Percentiles rank a stretch among this genome's conserved stretches.
Conservation (phyloP, 2,888 invertebrate species). For the Imbricaverruca yamaguchii region DNA sequence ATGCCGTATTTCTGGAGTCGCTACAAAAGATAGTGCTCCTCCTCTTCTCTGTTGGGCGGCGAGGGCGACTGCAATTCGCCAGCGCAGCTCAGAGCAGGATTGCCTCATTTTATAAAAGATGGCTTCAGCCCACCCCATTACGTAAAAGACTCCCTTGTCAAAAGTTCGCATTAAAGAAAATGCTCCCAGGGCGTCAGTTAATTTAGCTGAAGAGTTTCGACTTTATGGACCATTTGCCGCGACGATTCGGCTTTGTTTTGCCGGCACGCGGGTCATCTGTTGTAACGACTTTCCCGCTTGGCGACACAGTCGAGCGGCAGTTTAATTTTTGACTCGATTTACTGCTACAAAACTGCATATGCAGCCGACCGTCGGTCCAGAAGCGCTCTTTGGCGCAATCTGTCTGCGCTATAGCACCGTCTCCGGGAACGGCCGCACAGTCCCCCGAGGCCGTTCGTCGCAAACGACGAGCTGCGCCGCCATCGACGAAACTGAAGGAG, state of each 20-base stretch:
- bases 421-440: not conserved
- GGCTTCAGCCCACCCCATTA: slow-evolving; percentile 18
- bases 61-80: not conserved
- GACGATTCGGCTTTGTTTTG: slow-evolving; percentile 6
- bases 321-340: slow-evolving; percentile 4
- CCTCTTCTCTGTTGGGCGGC: not conserved
- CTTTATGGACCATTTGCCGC: slow-evolving; percentile 8
- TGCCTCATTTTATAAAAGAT: slow-evolving; percentile 18
- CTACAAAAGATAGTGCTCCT: not conserved
- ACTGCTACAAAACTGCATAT: not conserved
- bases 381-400: not conserved
- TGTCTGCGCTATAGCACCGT: not conserved
- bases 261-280: not conserved
- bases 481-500: slow-evolving; percentile 11
- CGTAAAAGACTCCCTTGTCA: slow-evolving; percentile 21
- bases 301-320: not conserved
- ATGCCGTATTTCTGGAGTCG: no score
- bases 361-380: not conserved
- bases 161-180: slow-evolving; percentile 20
- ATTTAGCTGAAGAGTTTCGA: slow-evolving; percentile 21
- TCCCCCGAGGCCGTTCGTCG: not conserved
- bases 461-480: not conserved
- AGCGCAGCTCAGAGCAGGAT: not conserved
- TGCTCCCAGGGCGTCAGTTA: slow-evolving; percentile 18
- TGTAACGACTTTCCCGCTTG: not conserved